Evolutionary conservation across 2,113 vertebrate genomes (phyloP), one percentile per base, ranked within the genome.

Genomic region (Herpetotheres cachinnans): DNA sequence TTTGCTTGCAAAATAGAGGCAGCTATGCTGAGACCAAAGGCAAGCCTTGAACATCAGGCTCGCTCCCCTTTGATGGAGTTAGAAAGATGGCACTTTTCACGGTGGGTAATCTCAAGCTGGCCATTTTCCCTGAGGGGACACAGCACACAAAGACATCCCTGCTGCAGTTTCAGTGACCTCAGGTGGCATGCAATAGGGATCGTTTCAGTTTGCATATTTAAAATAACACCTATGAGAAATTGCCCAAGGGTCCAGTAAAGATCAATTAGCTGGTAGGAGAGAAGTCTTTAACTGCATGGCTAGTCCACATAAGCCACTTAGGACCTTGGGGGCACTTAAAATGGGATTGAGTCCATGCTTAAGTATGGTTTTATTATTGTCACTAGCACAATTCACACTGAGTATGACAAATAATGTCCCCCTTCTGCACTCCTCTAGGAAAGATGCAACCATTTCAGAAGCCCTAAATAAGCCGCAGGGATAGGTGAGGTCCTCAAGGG

Each of bases 101-200:
- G 5, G 69, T 10, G n/a, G 38, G 36, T 30, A 90, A 34, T 71
- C 46, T 86, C 49, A 88, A 21, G 29, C 36, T 59, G 77, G 29
- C 10, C 1, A 0, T 14, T 73, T 96, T 88, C 84, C 87, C 82
- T 63, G 67, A 67, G 59, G 93, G 36, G 27, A 36, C 16, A 36
- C 63, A 93, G 65, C 63, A 49, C 38, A 86, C 67, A 78, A 63
- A 95, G 67, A 55, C 32, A 63, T 55, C 69, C 40, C 49, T 77
- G 78, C 46, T 93, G 67, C 46, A 69, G 56, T 88, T 95, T 80
- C 74, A 74, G 63, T 91, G 93, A 94, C 89, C 91, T 95, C 89
- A 81, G 91, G 94, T 93, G 59, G 34, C 42, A 50, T 25, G 49
- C 77, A 93, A 7, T 49, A 79, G 26, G 54, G 42, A 85, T 73